These are phyloP conservation scores for Oncorhynchus kisutch DNA, from an alignment of 2,113 vertebrate genomes.

Conservation along the genomic window DNA sequence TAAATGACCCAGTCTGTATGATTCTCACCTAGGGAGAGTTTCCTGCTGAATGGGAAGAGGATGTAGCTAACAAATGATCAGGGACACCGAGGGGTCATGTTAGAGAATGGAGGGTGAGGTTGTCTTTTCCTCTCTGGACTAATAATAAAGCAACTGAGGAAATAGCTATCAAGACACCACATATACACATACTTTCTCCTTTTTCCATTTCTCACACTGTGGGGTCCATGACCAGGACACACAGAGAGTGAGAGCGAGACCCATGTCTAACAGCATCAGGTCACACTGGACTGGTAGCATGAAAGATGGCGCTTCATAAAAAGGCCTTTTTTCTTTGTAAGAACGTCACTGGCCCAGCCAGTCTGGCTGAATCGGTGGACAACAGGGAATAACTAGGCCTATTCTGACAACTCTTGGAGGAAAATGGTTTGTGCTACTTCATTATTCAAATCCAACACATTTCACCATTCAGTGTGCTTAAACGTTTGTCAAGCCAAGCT, in stretches of 20 bases:
- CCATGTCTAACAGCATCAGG: conserved; percentile 11
- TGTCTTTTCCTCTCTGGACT: conserved; percentile 24
- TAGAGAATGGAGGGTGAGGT: conserved; percentile 39
- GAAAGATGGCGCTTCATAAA: neutral
- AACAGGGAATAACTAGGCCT: neutral
- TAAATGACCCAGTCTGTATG: conserved; percentile 33
- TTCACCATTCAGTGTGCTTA: neutral
- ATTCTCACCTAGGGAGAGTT: conserved; percentile 20
- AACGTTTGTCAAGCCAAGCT: neutral
- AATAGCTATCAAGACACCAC: neutral
- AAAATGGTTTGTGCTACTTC: neutral
- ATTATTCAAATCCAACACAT: neutral
- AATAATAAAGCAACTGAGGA: conserved; percentile 25
- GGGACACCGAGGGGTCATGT: conserved; percentile 16
- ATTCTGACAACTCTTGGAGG: neutral
- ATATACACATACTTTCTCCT: neutral
- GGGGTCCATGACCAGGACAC: no score
- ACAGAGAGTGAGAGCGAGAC: neutral
- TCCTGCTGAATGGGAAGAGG: conserved; percentile 52
- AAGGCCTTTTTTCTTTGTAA: neutral
- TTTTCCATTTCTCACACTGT: neutral
- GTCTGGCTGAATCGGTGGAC: neutral
- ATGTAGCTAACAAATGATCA: conserved; percentile 57
- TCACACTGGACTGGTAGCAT: conserved; percentile 20
- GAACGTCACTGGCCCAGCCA: neutral